These are phyloP conservation scores for Eupelmus urozonus DNA, from an alignment of 2,888 invertebrate genomes.

Conservation along the genomic window DNA sequence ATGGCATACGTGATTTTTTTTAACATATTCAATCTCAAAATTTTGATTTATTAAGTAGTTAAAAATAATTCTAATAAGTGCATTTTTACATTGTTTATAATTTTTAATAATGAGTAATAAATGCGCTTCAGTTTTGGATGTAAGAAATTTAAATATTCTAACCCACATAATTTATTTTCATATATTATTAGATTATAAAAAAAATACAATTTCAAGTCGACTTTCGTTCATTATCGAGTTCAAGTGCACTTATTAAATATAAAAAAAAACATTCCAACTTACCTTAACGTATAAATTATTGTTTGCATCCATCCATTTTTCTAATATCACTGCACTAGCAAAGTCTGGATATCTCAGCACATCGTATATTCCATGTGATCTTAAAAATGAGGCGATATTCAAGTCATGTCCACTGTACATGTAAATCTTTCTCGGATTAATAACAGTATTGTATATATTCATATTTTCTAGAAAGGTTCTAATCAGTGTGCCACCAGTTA, in stretches of 20 bases:
- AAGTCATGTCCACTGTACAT: conserved; percentile 66
- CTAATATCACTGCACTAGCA: conserved; percentile 63
- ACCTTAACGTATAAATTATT: conserved; percentile 62
- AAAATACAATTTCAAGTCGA: too few species aligned
- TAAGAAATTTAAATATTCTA: too few species aligned
- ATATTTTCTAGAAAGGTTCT: conserved; percentile 63
- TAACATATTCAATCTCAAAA: too few species aligned
- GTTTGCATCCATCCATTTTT: conserved; percentile 61
- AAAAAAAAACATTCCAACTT: conserved; percentile 31
- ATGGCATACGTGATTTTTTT: too few species aligned
- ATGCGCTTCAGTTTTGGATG: too few species aligned
- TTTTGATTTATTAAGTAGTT: too few species aligned
- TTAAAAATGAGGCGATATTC: conserved; percentile 61
- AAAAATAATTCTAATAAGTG: too few species aligned
- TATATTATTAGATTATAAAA: neutral
- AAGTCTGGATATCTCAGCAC: conserved; percentile 60
- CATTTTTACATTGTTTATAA: too few species aligned
- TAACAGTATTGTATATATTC: neutral
- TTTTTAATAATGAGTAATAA: too few species aligned
- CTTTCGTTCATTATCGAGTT: too few species aligned
- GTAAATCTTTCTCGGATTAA: conserved; percentile 63
- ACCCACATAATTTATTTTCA: too few species aligned
- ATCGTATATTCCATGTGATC: conserved; percentile 61
- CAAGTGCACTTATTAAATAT: too few species aligned
- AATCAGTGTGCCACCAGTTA: conserved; percentile 62